phyloP scores from a whole-genome alignment of 2,797 vertebrate species.

The Sebastes nivosus region DNA sequence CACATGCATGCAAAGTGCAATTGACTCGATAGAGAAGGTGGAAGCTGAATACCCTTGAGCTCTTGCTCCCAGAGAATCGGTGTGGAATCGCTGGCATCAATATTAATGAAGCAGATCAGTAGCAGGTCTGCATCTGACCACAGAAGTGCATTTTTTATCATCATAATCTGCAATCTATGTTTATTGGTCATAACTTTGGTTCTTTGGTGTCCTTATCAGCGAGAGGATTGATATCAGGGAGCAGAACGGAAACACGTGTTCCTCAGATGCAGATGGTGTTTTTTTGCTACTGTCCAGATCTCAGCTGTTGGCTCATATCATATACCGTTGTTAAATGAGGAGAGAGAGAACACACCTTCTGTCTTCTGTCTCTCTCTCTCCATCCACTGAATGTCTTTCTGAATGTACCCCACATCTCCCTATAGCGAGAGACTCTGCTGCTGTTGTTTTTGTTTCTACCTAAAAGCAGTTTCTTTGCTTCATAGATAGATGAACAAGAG shows the following conservation, averaged over 20 bases:
- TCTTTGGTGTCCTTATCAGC: slow-evolving; percentile 13
- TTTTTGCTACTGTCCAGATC: slow-evolving; percentile 32
- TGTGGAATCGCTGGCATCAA: slow-evolving; percentile 39
- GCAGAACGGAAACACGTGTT: slow-evolving; percentile 19
- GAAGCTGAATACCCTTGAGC: slow-evolving; percentile 57
- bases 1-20: slow-evolving; percentile 28
- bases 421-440: neutral
- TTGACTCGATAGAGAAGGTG: slow-evolving; percentile 27
- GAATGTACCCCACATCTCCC: slow-evolving; percentile 4
- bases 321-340: slow-evolving; percentile 36
- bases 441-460: slow-evolving; percentile 19
- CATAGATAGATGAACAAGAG: slow-evolving; percentile 14
- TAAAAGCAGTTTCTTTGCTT: slow-evolving; percentile 32
- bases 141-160: slow-evolving; percentile 27
- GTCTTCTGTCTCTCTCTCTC: slow-evolving; percentile 20
- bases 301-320: slow-evolving; percentile 52
- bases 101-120: slow-evolving; percentile 62
- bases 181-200: slow-evolving; percentile 30
- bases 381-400: slow-evolving; percentile 7
- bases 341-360: slow-evolving; percentile 47
- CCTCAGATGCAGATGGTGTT: slow-evolving; percentile 55
- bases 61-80: slow-evolving; percentile 36
- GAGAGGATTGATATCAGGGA: slow-evolving; percentile 22
- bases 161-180: slow-evolving; percentile 30
- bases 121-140: neutral